Conservation (phyloP, 1,140 invertebrate species). For the Cotesia typhae region DNA sequence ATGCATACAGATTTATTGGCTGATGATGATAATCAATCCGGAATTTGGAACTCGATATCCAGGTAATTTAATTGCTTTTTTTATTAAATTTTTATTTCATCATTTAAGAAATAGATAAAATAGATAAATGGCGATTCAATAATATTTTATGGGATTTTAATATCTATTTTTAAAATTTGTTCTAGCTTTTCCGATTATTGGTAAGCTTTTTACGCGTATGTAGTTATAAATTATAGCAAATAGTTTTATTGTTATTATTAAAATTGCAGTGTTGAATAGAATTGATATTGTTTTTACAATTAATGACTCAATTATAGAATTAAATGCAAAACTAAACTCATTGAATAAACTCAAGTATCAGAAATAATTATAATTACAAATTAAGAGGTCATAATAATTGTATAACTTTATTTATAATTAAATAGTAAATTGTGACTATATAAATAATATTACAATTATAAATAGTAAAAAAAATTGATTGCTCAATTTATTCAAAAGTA, state of each 20-base stretch:
- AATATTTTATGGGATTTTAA: slow-evolving; percentile 42
- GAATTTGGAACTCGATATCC: slow-evolving; percentile 94
- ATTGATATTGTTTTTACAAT: too few relatives aligned
- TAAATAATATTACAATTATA: too few relatives aligned
- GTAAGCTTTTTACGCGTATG: slow-evolving; percentile 56
- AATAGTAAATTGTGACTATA: too few relatives aligned
- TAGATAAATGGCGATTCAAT: neutral
- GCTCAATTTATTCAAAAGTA: too few relatives aligned
- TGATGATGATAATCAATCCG: slow-evolving; percentile 77
- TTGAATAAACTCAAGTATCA: neutral
- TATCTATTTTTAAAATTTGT: slow-evolving; percentile 52
- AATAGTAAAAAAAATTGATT: too few relatives aligned
- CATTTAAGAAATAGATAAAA: neutral
- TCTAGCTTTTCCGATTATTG: slow-evolving; percentile 63
- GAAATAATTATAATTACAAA: neutral
- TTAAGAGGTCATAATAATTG: too few relatives aligned
- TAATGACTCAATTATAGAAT: too few relatives aligned
- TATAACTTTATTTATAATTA: too few relatives aligned
- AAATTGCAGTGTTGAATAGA: neutral
- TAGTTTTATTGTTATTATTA: slow-evolving; percentile 4
- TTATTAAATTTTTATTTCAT: slow-evolving; percentile 2
- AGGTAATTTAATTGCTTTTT: slow-evolving; percentile 68
- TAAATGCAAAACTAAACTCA: too few relatives aligned
- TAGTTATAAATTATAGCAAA: slow-evolving; percentile 40
- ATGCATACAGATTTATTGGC: slow-evolving; percentile 83